These are phyloP conservation scores for Sinopyrophorus schimmeli DNA, from an alignment of 2,888 invertebrate species.

Conservation along the genomic window DNA sequence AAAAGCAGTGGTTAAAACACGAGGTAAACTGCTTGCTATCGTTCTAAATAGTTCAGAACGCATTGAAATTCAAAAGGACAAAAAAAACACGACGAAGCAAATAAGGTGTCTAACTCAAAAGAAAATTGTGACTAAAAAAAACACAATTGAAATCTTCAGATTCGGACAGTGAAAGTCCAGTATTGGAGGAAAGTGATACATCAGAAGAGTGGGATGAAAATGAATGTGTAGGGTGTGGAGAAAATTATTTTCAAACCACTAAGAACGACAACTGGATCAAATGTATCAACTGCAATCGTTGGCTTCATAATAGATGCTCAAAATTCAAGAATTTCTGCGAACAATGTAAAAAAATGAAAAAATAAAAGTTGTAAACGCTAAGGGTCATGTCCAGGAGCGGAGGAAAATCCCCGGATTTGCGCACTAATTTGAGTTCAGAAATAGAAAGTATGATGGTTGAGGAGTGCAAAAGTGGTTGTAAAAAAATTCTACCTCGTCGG, in stretches of 20 bases:
- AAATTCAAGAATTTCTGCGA: slow-evolving; percentile 5
- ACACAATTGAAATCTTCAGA: slow-evolving; percentile 14
- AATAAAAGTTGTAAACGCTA: too few relatives aligned
- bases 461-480: too few relatives aligned
- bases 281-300: slow-evolving; percentile 6
- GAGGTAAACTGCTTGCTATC: slow-evolving; percentile 17
- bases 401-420: too few relatives aligned
- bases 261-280: slow-evolving; percentile 14
- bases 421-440: too few relatives aligned
- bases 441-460: too few relatives aligned
- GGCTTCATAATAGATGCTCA: slow-evolving; percentile 11
- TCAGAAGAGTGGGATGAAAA: slow-evolving; percentile 17
- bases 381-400: too few relatives aligned
- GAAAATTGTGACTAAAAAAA: slow-evolving; percentile 8
- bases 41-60: slow-evolving; percentile 17
- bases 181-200: slow-evolving; percentile 14
- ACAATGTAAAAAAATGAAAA: too few relatives aligned
- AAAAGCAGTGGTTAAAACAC: slow-evolving; percentile 15
- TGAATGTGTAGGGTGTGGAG: slow-evolving; percentile 27
- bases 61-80: slow-evolving; percentile 17
- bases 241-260: slow-evolving; percentile 22
- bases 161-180: slow-evolving; percentile 20
- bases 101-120: slow-evolving; percentile 11
- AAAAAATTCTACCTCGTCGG: too few relatives aligned
- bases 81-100: slow-evolving; percentile 16